phyloP scores from a whole-genome alignment of 2,797 vertebrate genomes.

The Epinephelus malabaricus region DNA sequence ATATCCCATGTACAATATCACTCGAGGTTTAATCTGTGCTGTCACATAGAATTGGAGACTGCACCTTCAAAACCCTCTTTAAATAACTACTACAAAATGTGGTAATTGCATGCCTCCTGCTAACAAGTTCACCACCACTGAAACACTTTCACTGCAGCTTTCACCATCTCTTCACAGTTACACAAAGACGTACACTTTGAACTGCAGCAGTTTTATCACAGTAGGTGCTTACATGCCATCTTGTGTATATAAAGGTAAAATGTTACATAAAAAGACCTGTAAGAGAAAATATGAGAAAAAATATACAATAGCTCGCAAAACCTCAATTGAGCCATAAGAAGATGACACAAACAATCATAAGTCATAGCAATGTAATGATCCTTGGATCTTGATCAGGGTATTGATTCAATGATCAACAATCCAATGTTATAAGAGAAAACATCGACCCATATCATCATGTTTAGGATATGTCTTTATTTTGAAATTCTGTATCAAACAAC shows the following conservation, averaged over 20 bases:
- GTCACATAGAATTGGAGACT: background rate
- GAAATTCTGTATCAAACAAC: too few relatives aligned
- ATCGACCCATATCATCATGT: too few relatives aligned
- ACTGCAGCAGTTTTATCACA: background rate
- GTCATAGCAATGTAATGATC: too few relatives aligned
- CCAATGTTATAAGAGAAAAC: too few relatives aligned
- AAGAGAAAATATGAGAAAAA: background rate
- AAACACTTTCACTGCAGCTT: background rate
- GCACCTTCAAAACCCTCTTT: background rate
- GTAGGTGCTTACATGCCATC: background rate
- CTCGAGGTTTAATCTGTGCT: background rate
- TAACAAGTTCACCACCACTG: background rate
- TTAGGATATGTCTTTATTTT: too few relatives aligned
- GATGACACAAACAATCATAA: too few relatives aligned
- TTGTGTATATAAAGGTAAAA: background rate
- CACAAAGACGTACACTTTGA: background rate
- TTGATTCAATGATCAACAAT: too few relatives aligned
- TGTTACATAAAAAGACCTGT: background rate
- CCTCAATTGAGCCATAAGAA: too few relatives aligned
- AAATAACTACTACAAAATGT: conserved; percentile 20
- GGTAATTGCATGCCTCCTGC: background rate
- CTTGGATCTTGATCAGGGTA: too few relatives aligned
- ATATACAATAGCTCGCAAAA: background rate
- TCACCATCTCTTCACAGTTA: background rate
- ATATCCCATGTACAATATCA: background rate